Evolutionary conservation across 2,113 vertebrate species (phyloP).

Genomic region (Trogon surrucura): DNA sequence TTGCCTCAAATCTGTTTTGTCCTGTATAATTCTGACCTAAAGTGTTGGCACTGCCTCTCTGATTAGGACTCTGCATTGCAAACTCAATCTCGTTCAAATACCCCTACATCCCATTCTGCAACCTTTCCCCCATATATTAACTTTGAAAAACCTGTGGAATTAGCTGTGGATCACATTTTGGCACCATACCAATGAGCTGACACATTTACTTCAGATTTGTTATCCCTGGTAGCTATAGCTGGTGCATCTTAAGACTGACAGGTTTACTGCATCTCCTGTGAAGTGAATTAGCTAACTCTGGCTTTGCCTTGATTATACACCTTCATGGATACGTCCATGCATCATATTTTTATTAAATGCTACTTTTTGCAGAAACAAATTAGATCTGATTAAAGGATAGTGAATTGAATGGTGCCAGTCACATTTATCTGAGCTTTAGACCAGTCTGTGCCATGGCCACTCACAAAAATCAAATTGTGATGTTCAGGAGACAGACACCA

Average conservation of each 20-base stretch:
- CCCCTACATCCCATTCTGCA: not conserved
- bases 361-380: not conserved
- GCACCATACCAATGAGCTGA: not conserved
- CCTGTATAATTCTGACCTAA: not conserved
- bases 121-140: not conserved
- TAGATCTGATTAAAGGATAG: not conserved
- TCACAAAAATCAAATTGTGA: not conserved
- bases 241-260: not conserved
- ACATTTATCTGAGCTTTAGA: not conserved
- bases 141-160: not conserved
- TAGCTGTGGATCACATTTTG: not conserved
- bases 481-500: not conserved
- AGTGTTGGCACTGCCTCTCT: not conserved
- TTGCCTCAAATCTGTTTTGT: not conserved
- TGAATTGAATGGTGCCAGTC: not conserved
- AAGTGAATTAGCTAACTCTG: not conserved
- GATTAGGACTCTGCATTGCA: not conserved
- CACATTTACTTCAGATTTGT: not conserved
- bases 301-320: not conserved
- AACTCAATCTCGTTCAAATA: not conserved
- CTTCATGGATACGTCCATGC: not conserved
- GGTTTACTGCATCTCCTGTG: not conserved
- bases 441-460: not conserved
- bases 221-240: not conserved
- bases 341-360: not conserved